Conservation (phyloP, 1,140 invertebrate genomes). For the Onthophagus taurus region DNA sequence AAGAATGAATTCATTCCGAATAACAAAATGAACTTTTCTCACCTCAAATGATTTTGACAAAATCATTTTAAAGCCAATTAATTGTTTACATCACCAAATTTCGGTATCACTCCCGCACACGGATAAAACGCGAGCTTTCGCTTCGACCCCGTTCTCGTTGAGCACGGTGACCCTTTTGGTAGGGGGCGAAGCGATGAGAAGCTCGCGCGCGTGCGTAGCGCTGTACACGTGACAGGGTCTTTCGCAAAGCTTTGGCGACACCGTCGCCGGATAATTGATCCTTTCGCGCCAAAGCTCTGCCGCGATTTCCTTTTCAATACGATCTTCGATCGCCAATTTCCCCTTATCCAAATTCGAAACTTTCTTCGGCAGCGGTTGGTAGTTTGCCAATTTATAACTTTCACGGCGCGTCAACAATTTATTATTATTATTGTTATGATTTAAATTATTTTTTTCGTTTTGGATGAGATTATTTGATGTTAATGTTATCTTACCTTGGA, state of each 20-base stretch:
- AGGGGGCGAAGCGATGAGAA: conserved; percentile 39
- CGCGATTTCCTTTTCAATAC: conserved; percentile 48
- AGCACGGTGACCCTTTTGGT: conserved; percentile 39
- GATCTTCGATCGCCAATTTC: conserved; percentile 37
- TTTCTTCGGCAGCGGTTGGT: conserved; percentile 43
- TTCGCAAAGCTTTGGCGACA: conserved; percentile 38
- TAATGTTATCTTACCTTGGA: conserved; percentile 45
- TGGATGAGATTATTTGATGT: conserved; percentile 2
- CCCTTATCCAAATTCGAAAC: conserved; percentile 26
- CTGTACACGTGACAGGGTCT: conserved; percentile 27
- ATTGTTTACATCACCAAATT: conserved; percentile 58
- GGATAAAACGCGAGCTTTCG: conserved; percentile 45
- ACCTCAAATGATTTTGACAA: no score
- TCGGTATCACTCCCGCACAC: conserved; percentile 56
- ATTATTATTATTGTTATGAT: conserved; percentile 11
- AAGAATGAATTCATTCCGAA: no score
- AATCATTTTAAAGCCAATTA: no score
- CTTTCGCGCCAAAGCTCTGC: conserved; percentile 55
- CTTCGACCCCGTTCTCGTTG: conserved; percentile 43
- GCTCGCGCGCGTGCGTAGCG: conserved; percentile 37
- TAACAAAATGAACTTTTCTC: no score
- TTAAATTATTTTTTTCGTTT: conserved; percentile 5
- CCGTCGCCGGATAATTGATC: conserved; percentile 59
- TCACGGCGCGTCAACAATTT: conserved; percentile 68
- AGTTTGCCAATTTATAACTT: conserved; percentile 77